Base-by-base conservation (phyloP, 2,797 vertebrate species). In the Rhyacichthys aspro region DNA sequence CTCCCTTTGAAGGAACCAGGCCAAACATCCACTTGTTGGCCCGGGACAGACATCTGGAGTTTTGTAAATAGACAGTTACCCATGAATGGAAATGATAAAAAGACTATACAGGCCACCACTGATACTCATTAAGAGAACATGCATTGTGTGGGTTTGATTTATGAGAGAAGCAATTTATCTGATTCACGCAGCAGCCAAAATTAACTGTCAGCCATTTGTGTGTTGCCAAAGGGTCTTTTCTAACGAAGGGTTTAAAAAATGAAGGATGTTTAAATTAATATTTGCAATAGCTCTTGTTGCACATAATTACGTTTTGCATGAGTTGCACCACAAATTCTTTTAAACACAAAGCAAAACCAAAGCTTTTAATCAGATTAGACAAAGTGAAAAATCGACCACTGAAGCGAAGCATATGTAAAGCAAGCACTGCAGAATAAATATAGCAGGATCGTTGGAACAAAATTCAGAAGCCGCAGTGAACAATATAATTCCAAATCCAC, bases 221-320 rank as follows among this genome's bases (percentile, higher is more conserved):
- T 16, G 66, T 74, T 86, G 86, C 88, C 87, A 89, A 88, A 83
- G 9, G 39, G 43, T 72, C 76, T 76, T 74, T 67, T 1, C 9
- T 34, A 47, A 61, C 46, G 41, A 64, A 59, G 16, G 55, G 18
- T 46, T 45, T 12, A 16, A 11, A 56, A 63, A 55, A 43, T 46
- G 71, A 68, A 71, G 37, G 16, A 61, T 56, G 23, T 53, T 61
- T 12, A 16, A 32, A 23, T 8, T 0, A 10, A 61, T 49, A 44
- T 32, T 64, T 74, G 5, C 43, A 23, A 23, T 12, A 39, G 15
- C 11, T 23, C 62, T 60, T 54, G 7, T 2, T 45, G 32, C 9
- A 0, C 9, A 33, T 55, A 36, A 38, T 43, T 10, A 4, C 10
- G 14, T 55, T 55, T 8, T 45, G 15, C 10, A 9, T 23, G 5